These are phyloP conservation scores for Ceratoteleas bidentatus DNA, from an alignment of 1,140 invertebrate genomes.

Conservation along the genomic window DNA sequence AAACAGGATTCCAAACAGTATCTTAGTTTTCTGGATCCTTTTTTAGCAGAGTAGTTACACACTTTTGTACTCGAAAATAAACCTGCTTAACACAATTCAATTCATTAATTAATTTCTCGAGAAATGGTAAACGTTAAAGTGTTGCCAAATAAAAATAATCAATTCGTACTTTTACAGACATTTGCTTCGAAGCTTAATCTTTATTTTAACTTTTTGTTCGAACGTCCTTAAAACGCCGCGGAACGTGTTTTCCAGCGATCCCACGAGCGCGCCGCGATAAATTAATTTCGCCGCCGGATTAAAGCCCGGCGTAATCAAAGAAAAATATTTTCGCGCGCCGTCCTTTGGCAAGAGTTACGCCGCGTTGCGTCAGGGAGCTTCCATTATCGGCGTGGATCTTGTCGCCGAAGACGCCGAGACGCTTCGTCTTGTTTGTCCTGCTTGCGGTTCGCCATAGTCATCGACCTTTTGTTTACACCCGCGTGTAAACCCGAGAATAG, in stretches of 20 bases:
- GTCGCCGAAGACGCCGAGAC: slow-evolving; percentile 48
- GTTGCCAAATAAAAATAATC: too few relatives aligned
- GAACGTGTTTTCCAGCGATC: slow-evolving; percentile 4
- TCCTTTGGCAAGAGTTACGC: slow-evolving; percentile 52
- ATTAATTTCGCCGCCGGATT: slow-evolving; percentile 44
- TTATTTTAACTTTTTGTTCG: too few relatives aligned
- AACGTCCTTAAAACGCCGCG: slow-evolving; percentile 3
- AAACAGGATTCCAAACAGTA: too few relatives aligned
- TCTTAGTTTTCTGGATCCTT: too few relatives aligned
- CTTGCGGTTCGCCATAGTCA: slow-evolving; percentile 53
- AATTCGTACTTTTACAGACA: too few relatives aligned
- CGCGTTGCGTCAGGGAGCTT: slow-evolving; percentile 44
- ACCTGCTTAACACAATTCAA: too few relatives aligned
- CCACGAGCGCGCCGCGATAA: slow-evolving; percentile 5
- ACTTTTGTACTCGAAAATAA: too few relatives aligned
- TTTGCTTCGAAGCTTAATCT: too few relatives aligned
- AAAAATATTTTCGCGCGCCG: slow-evolving; percentile 64
- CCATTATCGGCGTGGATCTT: slow-evolving; percentile 53
- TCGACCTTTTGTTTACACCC: slow-evolving; percentile 65
- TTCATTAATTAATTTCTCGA: too few relatives aligned
- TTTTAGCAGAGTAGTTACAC: too few relatives aligned
- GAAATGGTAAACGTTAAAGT: too few relatives aligned
- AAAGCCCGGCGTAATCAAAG: slow-evolving; percentile 52
- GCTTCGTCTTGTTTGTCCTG: slow-evolving; percentile 59
- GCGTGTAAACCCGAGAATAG: slow-evolving; percentile 57